Evolutionary conservation across 2,797 vertebrate genomes (phyloP), one percentile per base, ranked within the genome.

Genomic region (Simalia tracyae): DNA sequence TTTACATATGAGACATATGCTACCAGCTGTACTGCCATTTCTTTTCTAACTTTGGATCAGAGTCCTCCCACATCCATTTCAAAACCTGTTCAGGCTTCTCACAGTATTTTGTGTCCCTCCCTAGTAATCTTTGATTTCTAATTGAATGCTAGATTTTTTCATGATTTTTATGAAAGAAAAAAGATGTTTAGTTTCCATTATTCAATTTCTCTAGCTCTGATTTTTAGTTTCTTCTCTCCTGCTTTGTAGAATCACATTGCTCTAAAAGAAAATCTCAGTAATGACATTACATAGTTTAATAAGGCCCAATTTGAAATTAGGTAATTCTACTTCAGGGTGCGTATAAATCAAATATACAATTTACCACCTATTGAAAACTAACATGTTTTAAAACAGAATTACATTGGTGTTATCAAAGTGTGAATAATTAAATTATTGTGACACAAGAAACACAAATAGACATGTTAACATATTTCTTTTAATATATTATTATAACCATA

Each of bases 31-130:
- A 94, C 94, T 95, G 94, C 94, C 95, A 92, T 96, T 96, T 91
- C 84, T 89, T 95, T 94, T 96, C 94, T 96, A 94, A 96, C 94
- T 97, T 96, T 93, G 95, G 93, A 93, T 89, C 93, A 91, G 92
- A 91, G 56, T 26, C 93, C 93, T 96, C 94, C 91, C 93, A 93
- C 87, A 92, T 86, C 57, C 91, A 91, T 68, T 90, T 93, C 14
- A 84, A 50, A 96, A 95, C 42, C 31, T 95, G 91, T 91, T 92
- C 87, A 61, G 90, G 57, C 26, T 76, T 56, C 72, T 91, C 88
- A 91, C 91, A 26, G 54, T 90, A 36, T 64, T 93, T 76, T 68
- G 11, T 93, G 57, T 93, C 24, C 28, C 19, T 36, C 59, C 28
- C 6, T 86, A 10, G 8, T 88, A 60, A 87, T 72, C 17, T 87